Base-by-base conservation (phyloP, 2,113 vertebrate species). In the Urocynchramus pylzowi region DNA sequence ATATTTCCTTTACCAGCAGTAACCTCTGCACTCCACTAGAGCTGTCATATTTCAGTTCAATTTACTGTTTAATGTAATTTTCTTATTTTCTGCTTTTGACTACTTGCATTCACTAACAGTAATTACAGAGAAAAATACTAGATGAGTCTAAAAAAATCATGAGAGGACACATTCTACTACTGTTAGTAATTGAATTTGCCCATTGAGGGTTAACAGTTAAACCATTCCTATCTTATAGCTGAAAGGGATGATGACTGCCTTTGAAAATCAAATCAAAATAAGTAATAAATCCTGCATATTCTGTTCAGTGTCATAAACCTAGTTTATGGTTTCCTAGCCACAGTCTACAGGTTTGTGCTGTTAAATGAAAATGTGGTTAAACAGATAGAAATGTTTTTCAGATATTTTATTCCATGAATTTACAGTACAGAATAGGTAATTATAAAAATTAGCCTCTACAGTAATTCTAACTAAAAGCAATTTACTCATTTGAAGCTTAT, bases 191-290 rank as follows among this genome's bases (percentile, higher is more conserved):
- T 47, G 14, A 71, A 89, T 77, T 71, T 90, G 6, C 21, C 31
- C 21, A 50, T 19, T 93, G 31, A 75, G 16, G 27, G 18, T 57
- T 78, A 89, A 75, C 16, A 89, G 39, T 59, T 64, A 89, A 93
- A 68, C 26, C 4, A 61, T 68, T 84, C 70, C 22, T 84, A 8
- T 23, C 26, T 59, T 81, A 37, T 8, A 59, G 41, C 10, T 68
- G 41, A 74, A 83, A 93, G n/a, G 71, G 11, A 85, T 35, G 4
- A 88, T 56, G 41, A 73, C 10, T 61, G n/a, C 7, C 45, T 91
- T 84, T 50, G 31, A 91, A 96, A 89, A 91, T 15, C 9, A 89
- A 87, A 89, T 84, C 71, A 47, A 91, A 89, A 79, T 61, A n/a
- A 35, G 35, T 52, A 88, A 75, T 33, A 86, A 77, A 77, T 19